Evolutionary conservation across 2,797 vertebrate species (phyloP).

Genomic region (Myoxocephalus aenaeus): DNA sequence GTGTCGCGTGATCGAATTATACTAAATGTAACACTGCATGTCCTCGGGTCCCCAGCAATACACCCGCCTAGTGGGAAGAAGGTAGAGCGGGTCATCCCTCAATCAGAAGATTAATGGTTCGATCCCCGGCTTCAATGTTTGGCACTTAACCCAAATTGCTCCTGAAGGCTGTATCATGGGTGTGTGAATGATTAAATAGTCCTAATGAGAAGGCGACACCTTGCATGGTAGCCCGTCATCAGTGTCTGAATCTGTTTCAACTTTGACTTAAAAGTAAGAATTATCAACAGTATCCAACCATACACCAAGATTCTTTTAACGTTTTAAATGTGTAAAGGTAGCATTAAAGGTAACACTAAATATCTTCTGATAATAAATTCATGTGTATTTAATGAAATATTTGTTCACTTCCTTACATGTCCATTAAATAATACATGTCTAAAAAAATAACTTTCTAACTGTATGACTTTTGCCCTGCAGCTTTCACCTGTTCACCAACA

Average conservation of each 20-base stretch:
- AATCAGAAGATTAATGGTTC: too few species aligned
- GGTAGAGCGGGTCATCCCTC: too few species aligned
- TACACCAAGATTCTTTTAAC: background rate
- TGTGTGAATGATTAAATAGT: too few species aligned
- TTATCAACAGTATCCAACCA: background rate
- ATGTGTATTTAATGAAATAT: background rate
- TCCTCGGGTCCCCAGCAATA: background rate
- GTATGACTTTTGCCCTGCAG: background rate
- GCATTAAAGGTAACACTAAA: background rate
- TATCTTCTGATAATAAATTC: background rate
- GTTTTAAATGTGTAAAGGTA: background rate
- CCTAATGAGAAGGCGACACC: too few species aligned
- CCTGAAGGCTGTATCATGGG: too few species aligned
- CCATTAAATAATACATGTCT: background rate
- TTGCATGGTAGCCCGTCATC: too few species aligned
- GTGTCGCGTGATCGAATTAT: background rate
- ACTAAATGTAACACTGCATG: background rate
- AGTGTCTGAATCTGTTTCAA: background rate
- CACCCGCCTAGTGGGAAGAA: background rate
- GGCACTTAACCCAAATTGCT: too few species aligned
- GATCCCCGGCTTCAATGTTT: too few species aligned
- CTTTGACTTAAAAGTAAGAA: background rate
- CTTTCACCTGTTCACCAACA: conserved; percentile 48
- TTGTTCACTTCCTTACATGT: background rate
- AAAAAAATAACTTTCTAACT: background rate